Percentiles rank a stretch among this genome's conserved stretches.
phyloP scores from a whole-genome alignment of 2,797 vertebrate species.

The Myotis daubentonii region DNA sequence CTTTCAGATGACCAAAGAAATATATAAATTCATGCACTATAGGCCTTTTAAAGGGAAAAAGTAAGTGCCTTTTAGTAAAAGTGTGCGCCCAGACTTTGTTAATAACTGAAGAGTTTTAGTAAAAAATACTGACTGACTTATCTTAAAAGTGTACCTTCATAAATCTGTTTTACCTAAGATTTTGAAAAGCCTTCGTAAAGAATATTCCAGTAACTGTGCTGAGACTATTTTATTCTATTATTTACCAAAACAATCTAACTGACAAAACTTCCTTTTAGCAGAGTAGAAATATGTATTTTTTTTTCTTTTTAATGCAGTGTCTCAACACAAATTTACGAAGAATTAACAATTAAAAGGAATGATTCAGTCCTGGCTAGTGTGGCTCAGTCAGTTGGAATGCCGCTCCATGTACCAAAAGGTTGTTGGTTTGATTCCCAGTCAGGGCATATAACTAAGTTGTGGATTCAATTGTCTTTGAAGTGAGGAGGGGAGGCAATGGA shows the following conservation, averaged over 20 bases:
- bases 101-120: conserved; percentile 7
- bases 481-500: too few species aligned
- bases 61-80: neutral
- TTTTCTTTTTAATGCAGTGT: neutral
- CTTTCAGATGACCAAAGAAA: conserved; percentile 67
- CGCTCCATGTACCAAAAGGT: too few species aligned
- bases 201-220: neutral
- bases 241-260: neutral
- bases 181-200: conserved; percentile 30
- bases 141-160: conserved; percentile 54
- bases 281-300: neutral
- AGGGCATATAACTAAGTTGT: too few species aligned
- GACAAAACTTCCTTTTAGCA: neutral
- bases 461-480: too few species aligned
- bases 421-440: too few species aligned
- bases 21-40: conserved; percentile 42
- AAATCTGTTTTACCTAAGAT: conserved; percentile 12
- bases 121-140: conserved; percentile 57
- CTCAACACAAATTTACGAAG: neutral
- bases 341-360: too few species aligned
- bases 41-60: conserved; percentile 51
- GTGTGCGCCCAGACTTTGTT: neutral
- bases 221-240: neutral
- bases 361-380: too few species aligned
- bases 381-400: too few species aligned